A percentile compares a stretch with the other conserved stretches of the same genome.
These are phyloP conservation scores for Toxonevra muliebris DNA, from an alignment of 2,888 invertebrate genomes.

Conservation along the genomic window DNA sequence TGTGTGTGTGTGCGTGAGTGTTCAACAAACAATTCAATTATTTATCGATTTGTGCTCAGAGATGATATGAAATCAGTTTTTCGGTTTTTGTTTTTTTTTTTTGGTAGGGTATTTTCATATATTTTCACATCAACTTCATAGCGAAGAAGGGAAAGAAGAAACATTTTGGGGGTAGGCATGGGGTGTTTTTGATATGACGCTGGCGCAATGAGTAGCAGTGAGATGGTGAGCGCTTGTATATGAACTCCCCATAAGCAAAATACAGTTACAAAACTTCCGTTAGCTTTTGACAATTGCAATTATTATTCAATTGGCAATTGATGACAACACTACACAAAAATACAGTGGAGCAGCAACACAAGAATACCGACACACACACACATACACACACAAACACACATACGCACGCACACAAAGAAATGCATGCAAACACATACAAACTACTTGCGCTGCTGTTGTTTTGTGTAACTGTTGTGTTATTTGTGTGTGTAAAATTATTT, in stretches of 20 bases:
- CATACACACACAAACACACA: no score
- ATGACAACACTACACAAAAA: conserved; percentile 32
- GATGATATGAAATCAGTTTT: not conserved
- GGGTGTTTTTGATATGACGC: conserved; percentile 1
- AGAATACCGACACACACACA: no score
- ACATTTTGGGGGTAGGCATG: not conserved
- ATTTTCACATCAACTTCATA: not conserved
- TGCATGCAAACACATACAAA: not conserved
- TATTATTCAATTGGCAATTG: conserved; percentile 38
- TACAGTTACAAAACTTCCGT: conserved; percentile 34
- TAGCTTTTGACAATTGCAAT: conserved; percentile 29
- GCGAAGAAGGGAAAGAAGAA: not conserved
- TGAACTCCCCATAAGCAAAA: not conserved
- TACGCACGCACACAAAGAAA: not conserved
- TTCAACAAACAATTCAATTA: conserved; percentile 35
- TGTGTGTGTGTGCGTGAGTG: not conserved
- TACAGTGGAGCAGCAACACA: not conserved
- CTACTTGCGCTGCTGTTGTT: not conserved
- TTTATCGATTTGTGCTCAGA: conserved; percentile 36
- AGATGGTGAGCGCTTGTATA: conserved; percentile 16
- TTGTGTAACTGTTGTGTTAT: not conserved
- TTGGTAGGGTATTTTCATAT: not conserved
- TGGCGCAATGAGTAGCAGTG: conserved; percentile 23
- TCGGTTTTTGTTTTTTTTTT: no score
- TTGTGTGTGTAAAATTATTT: not conserved